A percentile compares a stretch with the other conserved stretches of the same genome.
These are phyloP conservation scores for Oreochromis aureus DNA, from an alignment of 2,113 vertebrate species.

Conservation along the genomic window DNA sequence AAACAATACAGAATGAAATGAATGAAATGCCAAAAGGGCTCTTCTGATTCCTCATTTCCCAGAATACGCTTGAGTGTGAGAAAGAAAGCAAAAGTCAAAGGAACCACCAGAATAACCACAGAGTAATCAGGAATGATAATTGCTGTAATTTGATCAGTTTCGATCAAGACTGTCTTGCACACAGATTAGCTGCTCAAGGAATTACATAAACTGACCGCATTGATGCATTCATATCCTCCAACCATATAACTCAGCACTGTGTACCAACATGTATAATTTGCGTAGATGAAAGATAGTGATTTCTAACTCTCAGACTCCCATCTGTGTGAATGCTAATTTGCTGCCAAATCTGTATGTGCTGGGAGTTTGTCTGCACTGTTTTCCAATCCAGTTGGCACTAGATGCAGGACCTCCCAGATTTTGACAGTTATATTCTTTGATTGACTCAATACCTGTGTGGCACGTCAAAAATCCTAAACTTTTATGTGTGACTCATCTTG, in stretches of 20 bases:
- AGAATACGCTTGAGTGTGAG: not conserved
- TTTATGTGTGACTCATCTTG: not conserved
- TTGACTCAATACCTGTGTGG: not conserved
- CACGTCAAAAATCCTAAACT: not conserved
- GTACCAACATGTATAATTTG: not conserved
- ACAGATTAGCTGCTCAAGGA: not conserved
- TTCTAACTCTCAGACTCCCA: not conserved
- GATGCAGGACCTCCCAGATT: not conserved
- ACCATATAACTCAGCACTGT: not conserved
- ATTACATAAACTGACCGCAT: not conserved
- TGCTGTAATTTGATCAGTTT: not conserved
- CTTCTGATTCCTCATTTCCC: not conserved
- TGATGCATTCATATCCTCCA: not conserved
- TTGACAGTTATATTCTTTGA: not conserved
- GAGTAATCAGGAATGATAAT: not conserved
- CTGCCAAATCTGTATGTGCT: not conserved
- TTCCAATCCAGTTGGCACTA: not conserved
- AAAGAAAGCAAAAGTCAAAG: not conserved
- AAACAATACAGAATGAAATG: slow-evolving; percentile 29
- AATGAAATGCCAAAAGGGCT: not conserved
- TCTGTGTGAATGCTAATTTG: not conserved
- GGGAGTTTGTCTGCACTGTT: too few relatives aligned
- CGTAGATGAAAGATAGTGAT: not conserved
- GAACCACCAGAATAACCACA: not conserved
- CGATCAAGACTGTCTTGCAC: not conserved